Evolutionary conservation across 2,113 vertebrate species (phyloP), one percentile per base, ranked within the genome.

Genomic region (Xerus inauris): DNA sequence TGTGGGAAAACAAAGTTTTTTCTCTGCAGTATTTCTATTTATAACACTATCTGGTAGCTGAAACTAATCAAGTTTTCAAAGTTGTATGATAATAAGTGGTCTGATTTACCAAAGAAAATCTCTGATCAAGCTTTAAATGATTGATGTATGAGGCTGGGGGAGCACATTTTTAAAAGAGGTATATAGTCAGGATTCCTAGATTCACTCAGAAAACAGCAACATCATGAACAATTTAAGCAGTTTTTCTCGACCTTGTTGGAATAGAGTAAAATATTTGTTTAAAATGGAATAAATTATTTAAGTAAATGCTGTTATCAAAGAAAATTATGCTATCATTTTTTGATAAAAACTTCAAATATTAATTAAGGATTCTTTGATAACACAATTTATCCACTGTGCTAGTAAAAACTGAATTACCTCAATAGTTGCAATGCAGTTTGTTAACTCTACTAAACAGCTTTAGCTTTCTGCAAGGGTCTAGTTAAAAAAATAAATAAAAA

Each of bases 291-390:
- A 91, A 89, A 65, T 57, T 87, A 35, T 77, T 95, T 30, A 94
- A 93, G 62, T 51, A 94, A 94, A 92, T 51, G 91, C 10, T 67
- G 17, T 45, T 65, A 95, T 57, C 28, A 83, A 94, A 83, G 35
- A 94, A 0, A 14, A 57, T 13, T 62, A 49, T 17, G 11, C n/a
- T 59, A n/a, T 65, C 87, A 84, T 82, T 75, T 94, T 75, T 40
- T 2, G 20, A 40, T 86, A 32, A 86, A 94, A 96, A 69, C 28
- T 57, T 93, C 32, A 76, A 84, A 40, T 57, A 81, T 87, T 83
- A 93, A 38, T 30, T 57, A 85, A 94, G 35, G 30, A 1, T 87
- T 67, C 24, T 86, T 57, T 32, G 69, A 10, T 84, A 76, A 71
- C 14, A 49, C 35, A 89, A 72, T 81, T 73, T 88, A 85, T 42